Evolutionary conservation across 2,888 invertebrate genomes (phyloP), one percentile per base, ranked within the genome.

Genomic region (Boloria selene): DNA sequence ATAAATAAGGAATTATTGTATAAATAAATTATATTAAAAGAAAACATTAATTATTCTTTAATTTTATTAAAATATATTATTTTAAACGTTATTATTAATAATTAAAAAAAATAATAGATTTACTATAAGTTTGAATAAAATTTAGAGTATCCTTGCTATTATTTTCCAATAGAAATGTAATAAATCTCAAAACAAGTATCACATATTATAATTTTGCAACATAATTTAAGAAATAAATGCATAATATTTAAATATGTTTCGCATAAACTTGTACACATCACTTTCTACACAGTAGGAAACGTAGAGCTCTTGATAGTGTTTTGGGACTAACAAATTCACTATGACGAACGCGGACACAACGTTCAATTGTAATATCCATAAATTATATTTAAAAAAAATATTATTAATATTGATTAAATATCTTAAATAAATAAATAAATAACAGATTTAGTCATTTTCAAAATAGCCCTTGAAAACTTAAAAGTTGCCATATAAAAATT

Each of bases 161-260:
- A 16, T 17, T 14, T 50, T 17, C 18, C 13, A 0, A 10, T 5
- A 50, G 18, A 18, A 50, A 50, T 17, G 17, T 7, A 50, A 17
- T 54, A 17, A 42, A 44, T 18, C 18, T n/a, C 42, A 44, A 55
- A 55, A 42, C 55, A 44, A 55, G 44, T 38, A 44, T 18, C 42
- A 55, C 44, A 13, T 18, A n/a, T 14, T 55, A 44, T 4, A 55
- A 55, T 55, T n/a, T 55, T 44, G 42, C 17, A 54, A 42, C 1
- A 18, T 44, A 55, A 55, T n/a, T 44, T n/a, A n/a, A 55, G n/a
- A 55, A 55, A 55, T 55, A 55, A 55, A 55, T 55, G 55, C 55
- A 55, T 18, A n/a, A n/a, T 55, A 55, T 18, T 22, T 7, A 14
- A 55, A 18, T 55, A 55, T 16, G n/a, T 53, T 53, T 16, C 13